These are phyloP conservation scores for Chrysochloris asiatica DNA, from an alignment of 2,113 vertebrate species.

Conservation along the genomic window DNA sequence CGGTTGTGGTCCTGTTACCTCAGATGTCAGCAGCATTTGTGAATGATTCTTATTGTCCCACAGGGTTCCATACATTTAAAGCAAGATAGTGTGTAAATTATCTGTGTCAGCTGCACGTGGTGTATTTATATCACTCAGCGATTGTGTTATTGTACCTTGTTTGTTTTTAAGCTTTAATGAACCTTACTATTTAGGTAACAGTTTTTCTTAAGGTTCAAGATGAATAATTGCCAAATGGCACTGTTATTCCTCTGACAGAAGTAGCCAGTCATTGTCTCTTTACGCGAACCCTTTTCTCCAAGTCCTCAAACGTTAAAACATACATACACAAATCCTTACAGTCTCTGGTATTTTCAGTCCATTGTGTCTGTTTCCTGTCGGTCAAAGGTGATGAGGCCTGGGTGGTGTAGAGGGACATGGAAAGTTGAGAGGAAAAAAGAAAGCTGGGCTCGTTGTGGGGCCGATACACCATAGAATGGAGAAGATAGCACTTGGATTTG, in stretches of 20 bases:
- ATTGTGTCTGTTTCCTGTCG: conserved; percentile 97
- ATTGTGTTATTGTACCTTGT: not conserved
- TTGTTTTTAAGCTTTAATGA: not conserved
- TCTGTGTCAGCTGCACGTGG: not conserved
- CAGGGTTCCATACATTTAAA: not conserved
- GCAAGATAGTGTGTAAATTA: not conserved
- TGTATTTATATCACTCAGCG: not conserved
- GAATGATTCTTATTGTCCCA: conserved; percentile 39
- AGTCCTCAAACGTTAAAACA: conserved; percentile 78
- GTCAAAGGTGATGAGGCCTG: conserved; percentile 94
- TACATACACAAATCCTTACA: conserved; percentile 70
- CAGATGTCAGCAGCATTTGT: conserved; percentile 15
- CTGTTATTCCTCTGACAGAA: not conserved
- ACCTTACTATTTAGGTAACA: not conserved
- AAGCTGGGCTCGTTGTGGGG: conserved; percentile 72
- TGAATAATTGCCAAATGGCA: not conserved
- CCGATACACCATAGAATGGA: conserved; percentile 70
- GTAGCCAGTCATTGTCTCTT: not conserved
- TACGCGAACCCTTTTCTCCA: conserved; percentile 43
- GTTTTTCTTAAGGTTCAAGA: conserved; percentile 1
- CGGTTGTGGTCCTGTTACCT: conserved; percentile 34
- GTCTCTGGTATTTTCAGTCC: conserved; percentile 94
- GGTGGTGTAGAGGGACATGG: conserved; percentile 88
- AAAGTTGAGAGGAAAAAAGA: conserved; percentile 86
- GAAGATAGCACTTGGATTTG: conserved; percentile 57